These are phyloP conservation scores for Loriculus beryllinus DNA, from an alignment of 2,797 vertebrate genomes.

Conservation along the genomic window DNA sequence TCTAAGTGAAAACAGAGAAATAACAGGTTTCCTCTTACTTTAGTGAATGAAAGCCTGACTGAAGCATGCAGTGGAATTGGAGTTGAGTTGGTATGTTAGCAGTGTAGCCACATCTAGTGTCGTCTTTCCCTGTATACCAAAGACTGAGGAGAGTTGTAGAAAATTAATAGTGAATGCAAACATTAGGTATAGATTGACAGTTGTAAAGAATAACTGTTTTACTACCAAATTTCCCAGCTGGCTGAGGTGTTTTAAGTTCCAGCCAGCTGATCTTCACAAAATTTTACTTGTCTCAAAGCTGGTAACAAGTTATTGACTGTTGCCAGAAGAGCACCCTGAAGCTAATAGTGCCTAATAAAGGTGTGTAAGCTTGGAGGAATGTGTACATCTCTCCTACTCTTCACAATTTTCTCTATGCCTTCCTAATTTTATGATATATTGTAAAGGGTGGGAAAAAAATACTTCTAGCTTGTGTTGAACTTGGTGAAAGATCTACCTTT, in stretches of 20 bases:
- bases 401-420: background rate
- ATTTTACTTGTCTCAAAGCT: background rate
- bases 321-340: background rate
- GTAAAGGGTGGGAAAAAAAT: background rate
- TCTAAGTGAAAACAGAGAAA: background rate
- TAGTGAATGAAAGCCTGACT: background rate
- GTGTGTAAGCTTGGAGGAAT: background rate
- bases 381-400: background rate
- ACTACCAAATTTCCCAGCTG: background rate
- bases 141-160: background rate
- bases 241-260: background rate
- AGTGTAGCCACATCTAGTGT: background rate
- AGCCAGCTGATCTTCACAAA: background rate
- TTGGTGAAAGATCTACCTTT: background rate
- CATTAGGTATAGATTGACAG: background rate
- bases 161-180: rapidly evolving
- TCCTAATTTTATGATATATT: background rate
- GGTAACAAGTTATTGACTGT: background rate
- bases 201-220: background rate
- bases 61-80: background rate
- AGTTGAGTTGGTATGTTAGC: background rate
- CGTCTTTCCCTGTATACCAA: background rate
- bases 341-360: background rate
- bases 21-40: background rate
- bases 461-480: background rate